Percentiles rank a stretch among this genome's conserved stretches.
Conservation (phyloP, 92 coral and sea anemone species). For the Zoanthus gigantus region DNA sequence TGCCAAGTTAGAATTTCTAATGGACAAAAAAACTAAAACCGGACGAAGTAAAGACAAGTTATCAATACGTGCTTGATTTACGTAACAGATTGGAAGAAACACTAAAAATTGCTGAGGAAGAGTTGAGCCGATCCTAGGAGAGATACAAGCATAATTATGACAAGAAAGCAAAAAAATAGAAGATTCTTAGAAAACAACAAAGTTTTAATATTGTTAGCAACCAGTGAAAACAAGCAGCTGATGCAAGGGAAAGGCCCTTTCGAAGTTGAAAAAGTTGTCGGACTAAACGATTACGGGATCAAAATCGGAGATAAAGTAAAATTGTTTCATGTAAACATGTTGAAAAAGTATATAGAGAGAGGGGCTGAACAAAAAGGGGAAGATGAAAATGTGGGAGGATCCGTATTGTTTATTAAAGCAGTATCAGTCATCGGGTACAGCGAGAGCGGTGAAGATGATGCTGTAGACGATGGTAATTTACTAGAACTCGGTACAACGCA, state of each 20-base stretch:
- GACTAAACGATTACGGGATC: too few species aligned
- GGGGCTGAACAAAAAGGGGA: not conserved
- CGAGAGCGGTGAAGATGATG: constrained; percentile 10
- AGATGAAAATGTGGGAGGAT: not conserved
- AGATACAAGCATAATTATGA: not conserved
- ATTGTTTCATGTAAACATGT: not conserved
- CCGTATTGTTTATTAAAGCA: not conserved
- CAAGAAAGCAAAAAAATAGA: not conserved
- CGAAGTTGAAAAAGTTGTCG: too few species aligned
- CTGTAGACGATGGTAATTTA: not conserved
- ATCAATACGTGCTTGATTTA: not conserved
- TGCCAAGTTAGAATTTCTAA: too few species aligned
- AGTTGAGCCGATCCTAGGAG: not conserved
- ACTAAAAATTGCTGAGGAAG: not conserved
- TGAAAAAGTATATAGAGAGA: not conserved
- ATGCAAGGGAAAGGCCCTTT: too few species aligned
- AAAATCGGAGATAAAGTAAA: too few species aligned
- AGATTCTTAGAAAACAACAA: not conserved
- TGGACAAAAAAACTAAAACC: not conserved
- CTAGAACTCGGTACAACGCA: too few species aligned
- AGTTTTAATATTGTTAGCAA: not conserved
- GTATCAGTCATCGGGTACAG: not conserved
- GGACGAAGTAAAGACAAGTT: not conserved
- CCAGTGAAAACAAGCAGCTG: not conserved
- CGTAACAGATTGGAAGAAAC: not conserved